Evolutionary conservation across 2,797 vertebrate species (phyloP), one percentile per base, ranked within the genome.

Genomic region (Amblyraja radiata): DNA sequence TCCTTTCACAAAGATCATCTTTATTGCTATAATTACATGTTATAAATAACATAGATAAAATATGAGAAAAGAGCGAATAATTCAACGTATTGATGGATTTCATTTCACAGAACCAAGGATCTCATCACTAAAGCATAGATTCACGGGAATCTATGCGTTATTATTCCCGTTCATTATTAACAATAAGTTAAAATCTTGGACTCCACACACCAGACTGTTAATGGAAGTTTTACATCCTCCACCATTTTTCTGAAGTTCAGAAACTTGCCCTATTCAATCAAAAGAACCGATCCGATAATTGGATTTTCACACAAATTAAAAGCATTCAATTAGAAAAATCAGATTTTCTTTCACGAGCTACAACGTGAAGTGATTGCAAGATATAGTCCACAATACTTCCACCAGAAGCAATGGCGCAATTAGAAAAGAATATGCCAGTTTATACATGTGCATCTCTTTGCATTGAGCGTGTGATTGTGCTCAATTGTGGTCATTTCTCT

Each of bases 261-360:
- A 68, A n/a, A 68, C 32, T 32, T 65, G n/a, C 7, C 28, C 2
- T 65, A 65, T 68, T 32, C 7, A 36, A 36, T 88, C 84, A 88
- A 68, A 88, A 88, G n/a, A 68, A 36, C 84, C 14, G 7, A 88
- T 68, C 84, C 36, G 7, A 65, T 68, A 88, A 68, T 88, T 88
- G 63, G 84, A 88, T 88, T 68, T 88, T n/a, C 32, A 36, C 63
- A 63, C 28, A 88, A 65, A 65, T 65, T 16, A 6, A 88, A 65
- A 88, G 28, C 28, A 88, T 65, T 61, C 84, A 86, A 65, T 63
- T 86, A 32, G 83, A 73, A 73, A 73, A 73, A 63, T 63, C 83
- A 63, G 58, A 86, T 63, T 63, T 86, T 86, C 58, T 86, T 86
- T 63, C 83, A 32, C 84, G 32, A n/a, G 61, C 61, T 88, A 16